Conservation (phyloP, 2,888 invertebrate species). For the Tiphia femorata region DNA sequence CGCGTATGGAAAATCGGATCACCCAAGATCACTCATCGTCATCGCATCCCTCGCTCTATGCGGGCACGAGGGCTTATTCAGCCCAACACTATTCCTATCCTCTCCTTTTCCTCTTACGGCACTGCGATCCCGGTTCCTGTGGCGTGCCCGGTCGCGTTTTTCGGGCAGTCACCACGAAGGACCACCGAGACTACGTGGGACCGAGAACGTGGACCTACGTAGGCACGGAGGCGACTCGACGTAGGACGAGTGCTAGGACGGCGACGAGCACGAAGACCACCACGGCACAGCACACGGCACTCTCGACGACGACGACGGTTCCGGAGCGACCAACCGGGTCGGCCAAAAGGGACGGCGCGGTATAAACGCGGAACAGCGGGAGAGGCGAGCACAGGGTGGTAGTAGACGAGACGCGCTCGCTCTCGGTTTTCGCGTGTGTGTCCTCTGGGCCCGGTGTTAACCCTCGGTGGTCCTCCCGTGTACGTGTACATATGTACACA, state of each 20-base stretch:
- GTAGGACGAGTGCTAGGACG: no score
- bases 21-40: constrained; percentile 35
- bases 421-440: not conserved
- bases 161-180: not conserved
- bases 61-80: no score
- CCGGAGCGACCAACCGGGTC: no score
- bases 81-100: constrained; percentile 9
- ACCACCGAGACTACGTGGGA: not conserved
- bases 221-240: not conserved
- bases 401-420: no score
- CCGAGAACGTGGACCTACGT: not conserved
- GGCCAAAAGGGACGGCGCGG: constrained; percentile 24
- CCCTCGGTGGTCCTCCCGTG: no score
- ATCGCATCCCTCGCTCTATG: no score
- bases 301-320: no score
- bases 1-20: no score
- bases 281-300: constrained; percentile 12
- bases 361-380: constrained; percentile 28
- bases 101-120: not conserved
- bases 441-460: not conserved
- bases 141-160: not conserved
- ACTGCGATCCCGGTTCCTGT: not conserved
- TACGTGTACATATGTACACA: not conserved
- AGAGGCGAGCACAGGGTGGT: not conserved
- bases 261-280: constrained; percentile 2